Conservation (phyloP, 2,113 vertebrate genomes). For the Tragelaphus buxtoni region DNA sequence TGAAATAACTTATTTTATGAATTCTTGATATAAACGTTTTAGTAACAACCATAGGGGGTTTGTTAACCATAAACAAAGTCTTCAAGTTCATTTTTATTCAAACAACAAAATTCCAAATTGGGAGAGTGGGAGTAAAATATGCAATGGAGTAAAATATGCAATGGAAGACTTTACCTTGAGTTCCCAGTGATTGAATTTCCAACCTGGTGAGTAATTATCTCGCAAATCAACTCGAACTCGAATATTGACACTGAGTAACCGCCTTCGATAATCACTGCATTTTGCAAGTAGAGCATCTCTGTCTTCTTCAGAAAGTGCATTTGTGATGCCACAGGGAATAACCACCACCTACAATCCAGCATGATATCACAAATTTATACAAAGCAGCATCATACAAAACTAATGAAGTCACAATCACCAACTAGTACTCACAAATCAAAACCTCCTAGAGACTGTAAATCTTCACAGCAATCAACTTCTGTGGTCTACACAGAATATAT, state of each 20-base stretch:
- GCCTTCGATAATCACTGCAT: conserved; percentile 87
- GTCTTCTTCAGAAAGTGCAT: conserved; percentile 89
- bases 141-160: not conserved
- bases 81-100: not conserved
- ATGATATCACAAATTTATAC: not conserved
- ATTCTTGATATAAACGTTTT: not conserved
- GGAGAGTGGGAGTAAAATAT: not conserved
- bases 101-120: not conserved
- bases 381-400: not conserved
- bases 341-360: conserved; percentile 86
- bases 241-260: conserved; percentile 81
- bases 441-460: not conserved
- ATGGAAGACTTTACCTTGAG: conserved; percentile 86
- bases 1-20: not conserved
- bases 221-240: conserved; percentile 88
- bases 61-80: not conserved
- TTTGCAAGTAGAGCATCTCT: conserved; percentile 88
- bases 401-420: not conserved
- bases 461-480: not conserved
- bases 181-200: conserved; percentile 99
- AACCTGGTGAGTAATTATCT: conserved; percentile 98
- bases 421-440: not conserved
- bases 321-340: conserved; percentile 97
- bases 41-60: not conserved
- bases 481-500: not conserved